These are phyloP conservation scores for Sepioteuthis lessoniana DNA, from an alignment of 2,888 invertebrate genomes.

Conservation along the genomic window DNA sequence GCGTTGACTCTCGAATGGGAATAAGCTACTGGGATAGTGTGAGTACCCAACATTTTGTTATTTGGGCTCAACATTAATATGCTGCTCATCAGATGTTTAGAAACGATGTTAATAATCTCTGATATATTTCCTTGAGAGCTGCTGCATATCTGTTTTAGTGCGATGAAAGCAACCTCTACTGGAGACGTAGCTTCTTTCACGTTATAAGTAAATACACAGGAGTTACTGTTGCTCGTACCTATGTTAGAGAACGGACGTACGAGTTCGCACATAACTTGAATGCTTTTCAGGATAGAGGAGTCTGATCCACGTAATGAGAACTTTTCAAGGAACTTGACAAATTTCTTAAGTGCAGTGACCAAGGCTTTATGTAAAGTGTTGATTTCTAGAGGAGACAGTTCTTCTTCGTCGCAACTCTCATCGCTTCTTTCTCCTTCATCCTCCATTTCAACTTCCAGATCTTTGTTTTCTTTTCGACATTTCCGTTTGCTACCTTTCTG, in stretches of 20 bases:
- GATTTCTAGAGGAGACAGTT: constrained; percentile 72
- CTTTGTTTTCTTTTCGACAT: not conserved
- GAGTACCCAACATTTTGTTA: not conserved
- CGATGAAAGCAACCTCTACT: not conserved
- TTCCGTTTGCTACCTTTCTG: not conserved
- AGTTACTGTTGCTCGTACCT: not conserved
- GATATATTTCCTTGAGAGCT: not conserved
- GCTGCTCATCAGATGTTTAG: constrained; percentile 35
- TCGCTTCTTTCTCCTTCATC: constrained; percentile 52
- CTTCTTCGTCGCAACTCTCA: constrained; percentile 65
- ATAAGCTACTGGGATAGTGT: not conserved
- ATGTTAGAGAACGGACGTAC: constrained; percentile 53
- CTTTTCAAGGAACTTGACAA: constrained; percentile 74
- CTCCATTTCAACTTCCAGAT: not conserved
- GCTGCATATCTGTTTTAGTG: not conserved
- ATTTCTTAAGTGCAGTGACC: constrained; percentile 60
- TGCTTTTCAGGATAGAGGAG: constrained; percentile 75
- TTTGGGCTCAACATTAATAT: constrained; percentile 37
- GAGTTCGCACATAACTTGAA: constrained; percentile 73
- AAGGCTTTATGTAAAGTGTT: constrained; percentile 71
- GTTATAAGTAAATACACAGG: not conserved
- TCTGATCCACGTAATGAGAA: constrained; percentile 76
- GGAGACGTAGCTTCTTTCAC: constrained; percentile 54
- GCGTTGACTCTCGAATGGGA: not conserved
- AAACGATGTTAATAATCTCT: not conserved